Base-by-base conservation (phyloP, 2,797 vertebrate genomes). In the Sebastolobus alascanus region DNA sequence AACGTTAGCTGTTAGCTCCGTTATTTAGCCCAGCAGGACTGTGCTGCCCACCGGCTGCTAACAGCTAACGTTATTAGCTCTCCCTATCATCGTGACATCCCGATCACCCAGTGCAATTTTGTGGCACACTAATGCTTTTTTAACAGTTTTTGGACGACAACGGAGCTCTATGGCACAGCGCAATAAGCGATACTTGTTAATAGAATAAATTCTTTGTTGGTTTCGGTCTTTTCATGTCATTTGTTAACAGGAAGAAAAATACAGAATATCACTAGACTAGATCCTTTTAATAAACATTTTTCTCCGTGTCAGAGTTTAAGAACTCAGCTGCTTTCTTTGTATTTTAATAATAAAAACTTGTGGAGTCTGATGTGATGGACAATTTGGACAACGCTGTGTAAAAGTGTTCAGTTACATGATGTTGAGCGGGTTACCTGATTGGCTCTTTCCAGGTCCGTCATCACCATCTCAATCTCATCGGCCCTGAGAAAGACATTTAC, bases 401-500 rank as follows among this genome's bases (percentile, higher is more conserved):
- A 59, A 59, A 52, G 70, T 20, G 22, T 14, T 55, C 1, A n/a
- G 11, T 33, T 16, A 16, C 6, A 13, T 11, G 50, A 37, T 46
- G 14, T 56, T 25, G 25, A 79, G 75, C 4, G 16, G 77, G 93
- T 92, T 96, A 99, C 98, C 98, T 99, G 99, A 95, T 99, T 99
- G 65, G 98, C 99, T 96, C 99, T 96, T 94, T 99, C 99, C 84
- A 99, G 96, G 92, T 99, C 99, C 40, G 97, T 99, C 98, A 99
- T 99, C 95, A 99, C 97, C 97, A 99, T 98, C 94, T 99, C 99
- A 73, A 99, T 97, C 95, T 99, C 98, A 85, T 99, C 98, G 38
- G 97, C 97, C 96, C 98, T 99, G 87, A 68, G 82, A 88, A 85
- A 79, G 61, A 90, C 55, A 86, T 35, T 46, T 29, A 40, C 18